Evolutionary conservation across 2,888 invertebrate species (phyloP), one percentile per base, ranked within the genome.

Genomic region (Zeuzera pyrina): DNA sequence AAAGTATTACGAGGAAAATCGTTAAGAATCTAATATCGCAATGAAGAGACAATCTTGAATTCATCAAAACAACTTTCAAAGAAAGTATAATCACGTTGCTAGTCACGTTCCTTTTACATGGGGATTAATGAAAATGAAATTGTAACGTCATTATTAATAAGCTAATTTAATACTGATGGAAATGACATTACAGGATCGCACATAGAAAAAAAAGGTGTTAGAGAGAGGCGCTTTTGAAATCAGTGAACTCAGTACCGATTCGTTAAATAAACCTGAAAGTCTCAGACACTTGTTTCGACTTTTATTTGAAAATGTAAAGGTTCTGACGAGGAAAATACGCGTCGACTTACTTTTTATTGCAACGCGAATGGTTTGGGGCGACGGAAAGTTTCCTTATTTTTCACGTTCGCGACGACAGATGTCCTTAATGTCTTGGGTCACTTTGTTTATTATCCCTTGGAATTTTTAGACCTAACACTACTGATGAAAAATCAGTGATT

Each of bases 341-440:
- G 30, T 34, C 35, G 46, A 47, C 54, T 53, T 52, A 56, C 49
- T 53, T 66, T 61, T 65, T 63, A 65, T 66, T 57, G 57, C 53
- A 54, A 60, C 51, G 48, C 42, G 55, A 55, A 61, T 56, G 52
- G 52, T 47, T 42, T 36, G 46, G 44, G 50, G 48, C 41, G 44
- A 19, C 15, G 41, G 30, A 49, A 45, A 52, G 39, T 50, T 60
- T 57, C 47, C 48, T 49, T 59, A 52, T 56, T 58, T 58, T 63
- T 52, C 59, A 52, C 49, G 48, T 51, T 52, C 43, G 33, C 42
- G 41, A 46, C 55, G 43, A 55, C 64, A 64, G 60, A 59, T 64
- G 63, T 43, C 49, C 46, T 46, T 59, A 55, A 58, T 58, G 56
- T 45, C 41, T 41, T 36, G 50, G 56, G 54, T 49, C 54, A 58